Evolutionary conservation across 2,797 vertebrate species (phyloP), one percentile per base, ranked within the genome.

Genomic region (Pseudochromis fuscus): DNA sequence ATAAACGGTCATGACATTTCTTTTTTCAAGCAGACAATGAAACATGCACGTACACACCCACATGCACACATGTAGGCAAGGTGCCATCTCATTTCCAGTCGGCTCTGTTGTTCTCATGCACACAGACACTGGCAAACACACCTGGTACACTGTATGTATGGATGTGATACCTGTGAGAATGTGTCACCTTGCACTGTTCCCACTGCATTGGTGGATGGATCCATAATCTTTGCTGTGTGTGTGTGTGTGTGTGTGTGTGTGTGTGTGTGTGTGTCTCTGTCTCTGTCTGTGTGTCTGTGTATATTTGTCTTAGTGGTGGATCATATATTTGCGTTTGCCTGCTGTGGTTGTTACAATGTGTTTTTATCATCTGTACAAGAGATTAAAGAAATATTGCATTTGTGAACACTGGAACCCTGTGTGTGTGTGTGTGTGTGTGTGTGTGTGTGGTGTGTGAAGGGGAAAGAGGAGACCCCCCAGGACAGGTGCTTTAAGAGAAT

Each of bases 111-210:
- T 51, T 64, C 53, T 48, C 4, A 58, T 28, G 31, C 60, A 57
- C 67, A 56, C 49, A 35, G 7, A 70, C 19, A 28, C 48, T 46
- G n/a, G 48, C 24, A 52, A 35, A 81, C 40, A 74, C 65, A 92
- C 84, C 90, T 87, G 87, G 72, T 73, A 71, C 72, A 82, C 73
- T 73, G 81, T 64, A 77, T 72, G 77, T 62, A 79, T 48, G 85
- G 87, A 91, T 86, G 84, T 94, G 92, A 94, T 94, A 94, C 94
- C 93, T 94, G 94, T 95, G 94, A 94, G 94, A 95, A 94, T 88
- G 86, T 87, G 81, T 79, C 81, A 79, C 70, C 53, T 13, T 62
- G 44, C 87, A 58, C 75, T 76, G 87, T 94, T 94, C 94, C 94
- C 93, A 91, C 79, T 87, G 72, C 68, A 87, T 27, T n/a, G 33